These are phyloP conservation scores for Dipodomys spectabilis DNA, from an alignment of 2,113 vertebrate genomes.

Conservation along the genomic window DNA sequence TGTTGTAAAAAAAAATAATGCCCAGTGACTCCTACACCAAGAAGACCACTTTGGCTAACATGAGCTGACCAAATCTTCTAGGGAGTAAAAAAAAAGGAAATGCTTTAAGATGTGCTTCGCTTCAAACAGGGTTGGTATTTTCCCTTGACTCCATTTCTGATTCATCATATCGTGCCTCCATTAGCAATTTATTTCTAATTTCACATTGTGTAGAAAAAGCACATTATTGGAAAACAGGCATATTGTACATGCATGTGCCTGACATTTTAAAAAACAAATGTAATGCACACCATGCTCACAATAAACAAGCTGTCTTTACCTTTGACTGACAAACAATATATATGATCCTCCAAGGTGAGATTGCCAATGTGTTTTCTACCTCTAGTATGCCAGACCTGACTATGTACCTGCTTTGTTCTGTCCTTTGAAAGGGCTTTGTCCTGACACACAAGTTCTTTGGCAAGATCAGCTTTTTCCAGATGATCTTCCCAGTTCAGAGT, in stretches of 20 bases:
- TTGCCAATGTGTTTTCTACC: constrained; percentile 67
- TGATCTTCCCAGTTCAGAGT: not conserved
- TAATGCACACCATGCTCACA: constrained; percentile 75
- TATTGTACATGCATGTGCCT: constrained; percentile 61
- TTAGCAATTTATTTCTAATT: constrained; percentile 85
- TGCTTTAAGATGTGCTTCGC: constrained; percentile 57
- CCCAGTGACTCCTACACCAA: accelerated
- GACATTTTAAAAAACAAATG: constrained; percentile 81
- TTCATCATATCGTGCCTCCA: constrained; percentile 77
- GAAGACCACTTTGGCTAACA: constrained; percentile 65
- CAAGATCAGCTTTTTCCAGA: not conserved
- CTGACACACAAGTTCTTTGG: not conserved
- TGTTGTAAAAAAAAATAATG: constrained; percentile 23
- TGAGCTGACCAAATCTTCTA: constrained; percentile 45
- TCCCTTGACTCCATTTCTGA: constrained; percentile 76
- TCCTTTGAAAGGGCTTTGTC: not conserved
- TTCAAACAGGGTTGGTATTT: constrained; percentile 69
- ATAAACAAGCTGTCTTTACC: constrained; percentile 78
- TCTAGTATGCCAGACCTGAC: not conserved
- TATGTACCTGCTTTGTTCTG: not conserved
- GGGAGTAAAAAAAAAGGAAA: constrained; percentile 54
- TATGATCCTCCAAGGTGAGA: constrained; percentile 67
- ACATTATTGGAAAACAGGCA: constrained; percentile 72
- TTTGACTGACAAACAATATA: constrained; percentile 60
- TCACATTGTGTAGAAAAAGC: constrained; percentile 77